phyloP scores from a whole-genome alignment of 2,888 invertebrate genomes.

The Lordiphosa andalusiaca region DNA sequence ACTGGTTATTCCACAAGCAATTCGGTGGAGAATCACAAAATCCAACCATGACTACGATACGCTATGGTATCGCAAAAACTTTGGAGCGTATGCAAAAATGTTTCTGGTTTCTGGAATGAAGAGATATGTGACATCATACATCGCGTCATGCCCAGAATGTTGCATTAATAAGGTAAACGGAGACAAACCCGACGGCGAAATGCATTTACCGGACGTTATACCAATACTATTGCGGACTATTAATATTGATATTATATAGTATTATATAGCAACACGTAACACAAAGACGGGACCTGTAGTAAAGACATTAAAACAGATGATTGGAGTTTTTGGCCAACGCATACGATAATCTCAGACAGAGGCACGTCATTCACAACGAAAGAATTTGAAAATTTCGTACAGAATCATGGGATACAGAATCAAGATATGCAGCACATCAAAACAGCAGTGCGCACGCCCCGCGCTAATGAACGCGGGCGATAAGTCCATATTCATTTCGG shows the following conservation, averaged over 20 bases:
- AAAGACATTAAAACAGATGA: not conserved
- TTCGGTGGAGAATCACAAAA: not conserved
- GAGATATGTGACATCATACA: no score
- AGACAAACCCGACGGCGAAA: no score
- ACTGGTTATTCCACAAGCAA: not conserved
- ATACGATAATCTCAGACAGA: not conserved
- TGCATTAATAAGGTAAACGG: no score
- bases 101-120: no score
- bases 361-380: no score
- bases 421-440: constrained; percentile 1
- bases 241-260: constrained; percentile 4
- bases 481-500: no score
- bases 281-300: not conserved
- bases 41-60: not conserved
- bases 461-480: no score
- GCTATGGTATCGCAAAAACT: no score
- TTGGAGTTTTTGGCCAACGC: not conserved
- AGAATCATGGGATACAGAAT: not conserved
- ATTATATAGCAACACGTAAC: not conserved
- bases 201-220: no score
- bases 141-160: no score
- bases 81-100: no score
- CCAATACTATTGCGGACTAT: constrained; percentile 2
- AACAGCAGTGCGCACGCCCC: constrained; percentile 2
- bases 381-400: no score